Percentiles rank a stretch among this genome's conserved stretches.
These are phyloP conservation scores for Drosophila gaucha DNA, from an alignment of 2,888 invertebrate genomes.

Conservation along the genomic window DNA sequence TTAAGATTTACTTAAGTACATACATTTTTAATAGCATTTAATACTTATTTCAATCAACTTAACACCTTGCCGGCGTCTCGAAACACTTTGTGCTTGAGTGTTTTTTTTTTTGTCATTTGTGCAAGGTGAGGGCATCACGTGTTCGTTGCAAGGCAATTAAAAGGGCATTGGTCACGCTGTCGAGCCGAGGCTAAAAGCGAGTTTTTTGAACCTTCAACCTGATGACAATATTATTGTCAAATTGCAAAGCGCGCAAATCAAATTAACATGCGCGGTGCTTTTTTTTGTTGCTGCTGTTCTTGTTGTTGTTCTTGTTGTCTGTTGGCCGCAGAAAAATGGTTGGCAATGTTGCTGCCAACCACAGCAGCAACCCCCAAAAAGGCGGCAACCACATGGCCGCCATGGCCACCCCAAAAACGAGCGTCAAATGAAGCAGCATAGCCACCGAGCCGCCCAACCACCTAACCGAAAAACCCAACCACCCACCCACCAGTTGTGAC, in stretches of 20 bases:
- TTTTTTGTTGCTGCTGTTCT: conserved; percentile 8
- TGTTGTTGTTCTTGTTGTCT: conserved; percentile 41
- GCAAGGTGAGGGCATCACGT: conserved; percentile 13
- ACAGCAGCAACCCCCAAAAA: conserved; percentile 71
- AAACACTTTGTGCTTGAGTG: background rate
- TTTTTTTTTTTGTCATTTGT: background rate
- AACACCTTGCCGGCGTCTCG: background rate
- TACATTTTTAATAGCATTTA: no score
- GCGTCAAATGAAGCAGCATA: conserved; percentile 45
- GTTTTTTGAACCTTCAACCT: conserved; percentile 37
- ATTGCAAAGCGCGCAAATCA: conserved; percentile 81
- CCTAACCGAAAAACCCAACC: conserved; percentile 23
- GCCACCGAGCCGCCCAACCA: conserved; percentile 8
- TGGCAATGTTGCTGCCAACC: conserved; percentile 79
- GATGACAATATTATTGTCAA: conserved; percentile 80
- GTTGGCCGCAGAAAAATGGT: conserved; percentile 77
- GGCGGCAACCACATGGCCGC: conserved; percentile 54
- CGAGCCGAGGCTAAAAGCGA: background rate
- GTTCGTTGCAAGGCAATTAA: conserved; percentile 54
- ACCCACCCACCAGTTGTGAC: conserved; percentile 77
- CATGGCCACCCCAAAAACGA: conserved; percentile 53
- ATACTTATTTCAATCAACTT: background rate
- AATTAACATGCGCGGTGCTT: conserved; percentile 69
- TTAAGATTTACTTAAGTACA: no score
- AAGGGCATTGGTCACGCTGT: conserved; percentile 60